Percentiles rank a stretch among this genome's conserved stretches.
Conservation (phyloP, 2,797 vertebrate species). For the Girardinus metallicus region DNA sequence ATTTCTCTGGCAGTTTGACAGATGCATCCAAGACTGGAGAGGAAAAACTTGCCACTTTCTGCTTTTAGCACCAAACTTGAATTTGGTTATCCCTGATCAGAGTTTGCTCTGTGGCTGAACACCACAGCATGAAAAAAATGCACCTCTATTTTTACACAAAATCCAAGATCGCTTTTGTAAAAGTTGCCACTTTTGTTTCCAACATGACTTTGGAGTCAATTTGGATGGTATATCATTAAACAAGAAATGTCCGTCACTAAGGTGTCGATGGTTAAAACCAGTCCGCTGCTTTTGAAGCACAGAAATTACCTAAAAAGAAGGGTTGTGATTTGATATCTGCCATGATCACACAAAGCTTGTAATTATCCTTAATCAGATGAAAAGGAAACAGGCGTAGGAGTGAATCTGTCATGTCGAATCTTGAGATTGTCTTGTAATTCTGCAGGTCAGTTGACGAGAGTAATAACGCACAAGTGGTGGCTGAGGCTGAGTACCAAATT, state of each 20-base stretch:
- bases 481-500: slow-evolving; percentile 24
- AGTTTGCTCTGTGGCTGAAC: not conserved
- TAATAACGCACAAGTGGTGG: slow-evolving; percentile 3
- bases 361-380: slow-evolving; percentile 50
- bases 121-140: not conserved
- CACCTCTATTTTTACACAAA: not conserved
- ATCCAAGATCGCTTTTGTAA: not conserved
- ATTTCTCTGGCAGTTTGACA: not conserved
- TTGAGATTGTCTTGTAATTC: slow-evolving; percentile 19
- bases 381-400: not conserved
- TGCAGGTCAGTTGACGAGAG: slow-evolving; percentile 33
- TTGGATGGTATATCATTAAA: not conserved
- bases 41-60: not conserved
- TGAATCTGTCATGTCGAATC: not conserved
- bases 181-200: not conserved
- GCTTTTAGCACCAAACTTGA: not conserved
- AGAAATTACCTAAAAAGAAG: not conserved
- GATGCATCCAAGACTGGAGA: not conserved
- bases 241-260: not conserved
- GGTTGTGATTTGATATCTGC: slow-evolving; percentile 10
- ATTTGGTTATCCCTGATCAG: not conserved
- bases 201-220: not conserved
- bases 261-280: not conserved
- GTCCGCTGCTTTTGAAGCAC: not conserved
- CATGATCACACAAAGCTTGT: slow-evolving; percentile 20